phyloP scores from a whole-genome alignment of 2,888 invertebrate genomes.

The Lamproptera curius region DNA sequence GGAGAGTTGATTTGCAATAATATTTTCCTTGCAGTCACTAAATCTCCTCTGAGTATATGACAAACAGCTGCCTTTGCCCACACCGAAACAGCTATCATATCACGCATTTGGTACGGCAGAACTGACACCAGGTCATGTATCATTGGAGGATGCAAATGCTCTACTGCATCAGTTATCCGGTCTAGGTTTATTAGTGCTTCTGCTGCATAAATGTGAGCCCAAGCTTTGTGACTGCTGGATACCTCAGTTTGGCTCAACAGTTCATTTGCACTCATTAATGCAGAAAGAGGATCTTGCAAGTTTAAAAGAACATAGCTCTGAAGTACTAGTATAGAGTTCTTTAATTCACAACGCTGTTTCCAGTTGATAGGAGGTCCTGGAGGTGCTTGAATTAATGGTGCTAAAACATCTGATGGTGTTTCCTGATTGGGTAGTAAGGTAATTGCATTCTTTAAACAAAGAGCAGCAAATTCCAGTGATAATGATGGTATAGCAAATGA shows the following conservation, averaged over 20 bases:
- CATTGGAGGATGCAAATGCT: constrained; percentile 88
- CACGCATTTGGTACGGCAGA: constrained; percentile 63
- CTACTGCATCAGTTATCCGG: constrained; percentile 88
- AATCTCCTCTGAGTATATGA: constrained; percentile 66
- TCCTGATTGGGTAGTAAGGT: constrained; percentile 81
- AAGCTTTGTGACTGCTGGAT: constrained; percentile 78
- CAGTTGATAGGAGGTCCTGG: constrained; percentile 81
- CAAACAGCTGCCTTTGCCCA: constrained; percentile 76
- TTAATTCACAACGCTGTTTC: constrained; percentile 78
- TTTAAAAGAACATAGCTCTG: constrained; percentile 91
- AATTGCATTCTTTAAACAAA: constrained; percentile 92
- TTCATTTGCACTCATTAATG: constrained; percentile 86
- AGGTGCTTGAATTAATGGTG: constrained; percentile 64
- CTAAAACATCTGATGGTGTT: constrained; percentile 48
- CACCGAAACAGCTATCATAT: constrained; percentile 69
- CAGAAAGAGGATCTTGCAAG: constrained; percentile 89
- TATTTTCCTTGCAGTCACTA: constrained; percentile 68
- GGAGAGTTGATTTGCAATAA: constrained; percentile 70
- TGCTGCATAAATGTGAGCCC: constrained; percentile 93
- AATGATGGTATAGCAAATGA: constrained; percentile 92
- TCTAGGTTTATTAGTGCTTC: constrained; percentile 92
- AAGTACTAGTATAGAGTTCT: constrained; percentile 84
- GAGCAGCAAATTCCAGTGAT: constrained; percentile 92
- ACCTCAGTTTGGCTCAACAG: constrained; percentile 83
- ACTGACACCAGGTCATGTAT: constrained; percentile 73